Base-by-base conservation (phyloP, 2,888 invertebrate species). In the Conus canariensis region DNA sequence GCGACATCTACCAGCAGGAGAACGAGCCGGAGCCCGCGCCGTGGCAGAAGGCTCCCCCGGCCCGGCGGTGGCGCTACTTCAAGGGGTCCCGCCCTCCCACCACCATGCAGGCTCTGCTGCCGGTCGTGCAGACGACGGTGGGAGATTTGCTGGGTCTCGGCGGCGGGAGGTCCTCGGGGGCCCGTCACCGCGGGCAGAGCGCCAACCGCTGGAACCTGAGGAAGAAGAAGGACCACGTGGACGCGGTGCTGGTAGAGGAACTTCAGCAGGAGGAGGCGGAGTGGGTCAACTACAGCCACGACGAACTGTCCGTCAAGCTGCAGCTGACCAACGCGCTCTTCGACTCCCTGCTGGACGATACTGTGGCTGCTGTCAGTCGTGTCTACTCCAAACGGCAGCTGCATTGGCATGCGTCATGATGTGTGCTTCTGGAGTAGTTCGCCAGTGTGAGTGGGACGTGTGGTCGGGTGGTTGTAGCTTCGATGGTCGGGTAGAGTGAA, bases 271-370 rank as follows among this genome's bases (percentile, higher is more conserved):
- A 98, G 94, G 98, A 98, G 95, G 97, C 97, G n/a, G 97, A 97
- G 92, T 98, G 98, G 98, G 97, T 97, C 0, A 97, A 97, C 95
- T 98, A 97, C 94, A 97, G 97, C 95, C 96, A 97, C 87, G 98
- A 98, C 94, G 98, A 98, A 95, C 96, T 97, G 45, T 97, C 97
- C 74, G 97, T 98, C 56, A 97, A 98, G 94, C 97, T 96, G 92
- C 96, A 96, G 91, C 94, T 97, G 25, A 95, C 97, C 1, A 97
- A 97, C 92, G 97, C 97, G 91, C 97, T 97, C 93, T 96, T 97
- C 91, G 96, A 97, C 91, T 96, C 97, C 92, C 95, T 97, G 90
- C 93, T 97, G 58, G 95, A 95, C 22, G 97, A 97, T 92, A 97
- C 97, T 25, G 96, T 95, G 56, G 93, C 93, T 64, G 93, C 94